Conservation (phyloP, 2,888 invertebrate species). For the Epirrita christyi region DNA sequence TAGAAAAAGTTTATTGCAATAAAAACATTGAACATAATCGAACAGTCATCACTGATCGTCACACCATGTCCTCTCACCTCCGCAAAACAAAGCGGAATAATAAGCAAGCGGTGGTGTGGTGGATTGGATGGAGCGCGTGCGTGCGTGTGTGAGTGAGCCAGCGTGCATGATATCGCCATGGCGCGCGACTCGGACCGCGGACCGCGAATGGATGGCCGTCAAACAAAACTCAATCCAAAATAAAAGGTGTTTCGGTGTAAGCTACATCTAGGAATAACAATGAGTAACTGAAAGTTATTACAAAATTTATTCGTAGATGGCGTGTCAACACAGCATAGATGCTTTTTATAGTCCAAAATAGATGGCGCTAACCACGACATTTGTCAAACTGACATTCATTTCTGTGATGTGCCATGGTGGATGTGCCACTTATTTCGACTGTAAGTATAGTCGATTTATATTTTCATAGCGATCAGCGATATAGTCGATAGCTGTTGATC, state of each 20-base stretch:
- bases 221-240: slow-evolving; percentile 50
- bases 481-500: too few relatives aligned
- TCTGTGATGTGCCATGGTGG: slow-evolving; percentile 1
- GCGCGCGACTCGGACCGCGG: slow-evolving; percentile 59
- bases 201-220: slow-evolving; percentile 42
- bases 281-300: slow-evolving; percentile 6
- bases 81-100: slow-evolving; percentile 84
- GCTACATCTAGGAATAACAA: slow-evolving; percentile 57
- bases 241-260: slow-evolving; percentile 45
- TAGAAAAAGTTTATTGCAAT: slow-evolving; percentile 63
- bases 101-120: slow-evolving; percentile 31
- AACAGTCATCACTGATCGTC: slow-evolving; percentile 34
- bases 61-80: slow-evolving; percentile 75
- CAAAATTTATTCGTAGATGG: not conserved
- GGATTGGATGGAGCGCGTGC: slow-evolving; percentile 30
- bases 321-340: not conserved
- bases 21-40: slow-evolving; percentile 77
- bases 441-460: not conserved
- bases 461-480: not conserved
- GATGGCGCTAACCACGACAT: slow-evolving; percentile 3
- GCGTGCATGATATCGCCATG: not conserved
- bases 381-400: not conserved
- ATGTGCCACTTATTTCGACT: not conserved
- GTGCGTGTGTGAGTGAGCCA: slow-evolving; percentile 32
- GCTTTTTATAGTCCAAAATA: not conserved